These are phyloP conservation scores for Lithodes maja DNA, from an alignment of 2,888 invertebrate species.

Conservation along the genomic window DNA sequence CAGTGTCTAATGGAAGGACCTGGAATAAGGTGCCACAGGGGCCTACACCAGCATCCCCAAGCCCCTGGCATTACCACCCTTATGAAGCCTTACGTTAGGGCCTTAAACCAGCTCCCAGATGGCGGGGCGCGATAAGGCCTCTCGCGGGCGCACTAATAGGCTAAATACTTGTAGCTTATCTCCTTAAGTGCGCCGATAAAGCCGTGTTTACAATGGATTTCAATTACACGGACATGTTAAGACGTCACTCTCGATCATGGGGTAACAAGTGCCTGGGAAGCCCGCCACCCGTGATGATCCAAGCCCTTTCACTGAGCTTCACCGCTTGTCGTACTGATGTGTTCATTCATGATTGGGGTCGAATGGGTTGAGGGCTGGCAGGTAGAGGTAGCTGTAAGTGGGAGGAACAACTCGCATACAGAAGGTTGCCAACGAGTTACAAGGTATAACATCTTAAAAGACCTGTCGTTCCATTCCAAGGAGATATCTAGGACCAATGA, in stretches of 20 bases:
- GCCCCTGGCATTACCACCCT: constrained; percentile 14
- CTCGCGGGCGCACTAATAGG: constrained; percentile 61
- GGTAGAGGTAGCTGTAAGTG: constrained; percentile 41
- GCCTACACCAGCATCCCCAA: not conserved
- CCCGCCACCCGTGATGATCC: constrained; percentile 33
- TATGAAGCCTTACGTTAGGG: not conserved
- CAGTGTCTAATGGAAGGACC: constrained; percentile 44
- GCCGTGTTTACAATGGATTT: constrained; percentile 67
- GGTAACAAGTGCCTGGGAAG: constrained; percentile 31
- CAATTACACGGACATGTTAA: constrained; percentile 63
- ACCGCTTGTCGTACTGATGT: constrained; percentile 56
- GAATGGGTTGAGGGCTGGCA: constrained; percentile 42
- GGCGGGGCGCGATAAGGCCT: constrained; percentile 41
- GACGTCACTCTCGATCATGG: constrained; percentile 56
- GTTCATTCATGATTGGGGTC: constrained; percentile 54
- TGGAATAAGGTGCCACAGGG: constrained; percentile 28
- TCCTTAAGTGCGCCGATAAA: constrained; percentile 64
- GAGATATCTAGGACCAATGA: too few species aligned
- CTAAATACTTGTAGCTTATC: constrained; percentile 65
- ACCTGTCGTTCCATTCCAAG: too few species aligned
- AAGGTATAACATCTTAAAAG: too few species aligned
- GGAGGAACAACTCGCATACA: not conserved
- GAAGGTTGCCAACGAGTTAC: too few species aligned
- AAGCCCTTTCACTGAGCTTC: constrained; percentile 47
- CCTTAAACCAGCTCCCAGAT: constrained; percentile 4